Evolutionary conservation across 1,140 invertebrate genomes (phyloP).

Genomic region (Branchinecta lindahli): DNA sequence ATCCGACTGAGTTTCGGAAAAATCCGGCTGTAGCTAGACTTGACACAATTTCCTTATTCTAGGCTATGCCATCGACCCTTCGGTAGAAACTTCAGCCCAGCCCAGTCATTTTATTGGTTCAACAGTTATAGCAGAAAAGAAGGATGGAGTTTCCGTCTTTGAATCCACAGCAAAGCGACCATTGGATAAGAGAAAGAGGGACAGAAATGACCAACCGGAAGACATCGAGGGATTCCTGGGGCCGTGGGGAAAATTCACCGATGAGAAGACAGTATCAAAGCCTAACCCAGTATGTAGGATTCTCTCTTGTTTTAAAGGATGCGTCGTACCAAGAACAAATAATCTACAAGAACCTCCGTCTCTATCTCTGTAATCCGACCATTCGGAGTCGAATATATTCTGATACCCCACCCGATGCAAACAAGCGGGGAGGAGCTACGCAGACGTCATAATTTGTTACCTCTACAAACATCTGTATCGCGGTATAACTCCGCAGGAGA

Average conservation of each 20-base stretch:
- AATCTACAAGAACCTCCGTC: too few relatives aligned
- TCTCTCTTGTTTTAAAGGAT: not conserved
- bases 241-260: slow-evolving; percentile 88
- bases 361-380: too few relatives aligned
- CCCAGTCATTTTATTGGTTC: slow-evolving; percentile 47
- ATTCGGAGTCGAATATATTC: too few relatives aligned
- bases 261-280: slow-evolving; percentile 72
- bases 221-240: slow-evolving; percentile 92
- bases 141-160: slow-evolving; percentile 51
- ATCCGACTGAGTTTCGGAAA: too few relatives aligned
- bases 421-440: too few relatives aligned
- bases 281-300: slow-evolving; percentile 48
- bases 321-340: too few relatives aligned
- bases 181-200: slow-evolving; percentile 73
- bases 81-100: slow-evolving; percentile 49
- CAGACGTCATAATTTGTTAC: too few relatives aligned
- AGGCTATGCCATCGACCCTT: slow-evolving; percentile 90
- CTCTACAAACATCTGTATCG: too few relatives aligned
- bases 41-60: not conserved
- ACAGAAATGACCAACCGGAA: slow-evolving; percentile 71
- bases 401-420: too few relatives aligned
- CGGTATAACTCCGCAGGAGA: too few relatives aligned
- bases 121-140: slow-evolving; percentile 41
- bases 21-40: too few relatives aligned
- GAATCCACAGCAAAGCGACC: slow-evolving; percentile 50